Conservation (phyloP, 2,797 vertebrate genomes). For the Craterocephalus amniculus region DNA sequence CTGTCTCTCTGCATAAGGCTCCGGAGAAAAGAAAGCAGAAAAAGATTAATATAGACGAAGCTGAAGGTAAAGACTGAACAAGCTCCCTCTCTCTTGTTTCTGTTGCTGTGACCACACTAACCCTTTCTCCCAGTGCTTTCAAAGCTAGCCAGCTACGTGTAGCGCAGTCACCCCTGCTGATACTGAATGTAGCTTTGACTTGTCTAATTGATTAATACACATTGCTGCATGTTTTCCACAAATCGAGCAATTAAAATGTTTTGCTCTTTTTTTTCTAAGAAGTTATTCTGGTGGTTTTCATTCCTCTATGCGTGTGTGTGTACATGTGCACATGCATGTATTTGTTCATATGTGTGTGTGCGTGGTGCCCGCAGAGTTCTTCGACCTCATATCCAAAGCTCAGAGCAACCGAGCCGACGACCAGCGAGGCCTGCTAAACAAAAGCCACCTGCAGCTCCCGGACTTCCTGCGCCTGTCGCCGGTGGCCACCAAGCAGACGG, state of each 20-base stretch:
- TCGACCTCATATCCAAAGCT: conserved; percentile 99
- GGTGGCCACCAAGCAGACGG: conserved; percentile 46
- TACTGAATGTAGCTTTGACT: conserved; percentile 72
- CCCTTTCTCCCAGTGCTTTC: conserved; percentile 60
- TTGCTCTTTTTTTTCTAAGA: conserved; percentile 19
- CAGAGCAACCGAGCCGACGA: conserved; percentile 98
- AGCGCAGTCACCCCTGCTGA: conserved; percentile 65
- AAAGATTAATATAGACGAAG: conserved; percentile 99
- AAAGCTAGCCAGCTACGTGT: conserved; percentile 69
- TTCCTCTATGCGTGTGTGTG: conserved; percentile 31
- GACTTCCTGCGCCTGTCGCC: conserved; percentile 92
- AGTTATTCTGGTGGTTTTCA: neutral
- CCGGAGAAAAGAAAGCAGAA: conserved; percentile 96
- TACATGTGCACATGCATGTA: neutral
- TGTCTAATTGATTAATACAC: conserved; percentile 69
- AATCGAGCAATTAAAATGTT: neutral
- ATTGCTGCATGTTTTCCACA: conserved; percentile 64
- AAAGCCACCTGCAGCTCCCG: conserved; percentile 94
- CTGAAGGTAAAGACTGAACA: conserved; percentile 91
- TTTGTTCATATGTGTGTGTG: conserved; percentile 20
- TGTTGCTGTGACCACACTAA: conserved; percentile 74
- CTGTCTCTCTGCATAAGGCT: conserved; percentile 82
- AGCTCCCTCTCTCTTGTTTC: conserved; percentile 61
- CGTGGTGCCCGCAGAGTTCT: conserved; percentile 88
- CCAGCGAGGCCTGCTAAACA: conserved; percentile 98